phyloP scores from a whole-genome alignment of 92 coral and sea anemone genomes.

The Muricea muricata region DNA sequence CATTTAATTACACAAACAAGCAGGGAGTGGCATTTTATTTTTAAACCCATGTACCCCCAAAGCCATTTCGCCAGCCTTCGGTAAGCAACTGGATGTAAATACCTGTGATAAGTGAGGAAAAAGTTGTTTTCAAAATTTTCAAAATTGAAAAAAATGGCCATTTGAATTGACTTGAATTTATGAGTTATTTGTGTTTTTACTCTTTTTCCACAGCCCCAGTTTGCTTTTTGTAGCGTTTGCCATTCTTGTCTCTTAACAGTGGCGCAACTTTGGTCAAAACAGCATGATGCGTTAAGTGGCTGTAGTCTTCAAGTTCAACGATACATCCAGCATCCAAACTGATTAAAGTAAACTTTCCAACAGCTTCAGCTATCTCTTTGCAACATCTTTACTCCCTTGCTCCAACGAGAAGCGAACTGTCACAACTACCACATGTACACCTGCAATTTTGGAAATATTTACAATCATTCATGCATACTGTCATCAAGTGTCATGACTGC shows the following conservation, averaged over 20 bases:
- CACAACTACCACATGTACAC: constrained; percentile 17
- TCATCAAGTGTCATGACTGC: not conserved
- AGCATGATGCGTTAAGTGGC: constrained; percentile 1
- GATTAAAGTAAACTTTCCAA: constrained; percentile 8
- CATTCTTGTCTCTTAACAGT: constrained; percentile 21
- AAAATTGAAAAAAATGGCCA: not conserved
- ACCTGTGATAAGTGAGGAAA: not conserved
- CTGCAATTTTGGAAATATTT: not conserved
- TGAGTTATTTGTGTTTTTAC: not conserved
- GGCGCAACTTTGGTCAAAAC: constrained; percentile 15
- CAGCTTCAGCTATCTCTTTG: constrained; percentile 18
- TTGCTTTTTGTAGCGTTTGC: constrained; percentile 1
- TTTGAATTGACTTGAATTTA: constrained; percentile 11
- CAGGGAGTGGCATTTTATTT: constrained; percentile 1
- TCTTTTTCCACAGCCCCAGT: not conserved
- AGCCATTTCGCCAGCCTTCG: constrained; percentile 15
- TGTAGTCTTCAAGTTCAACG: not conserved
- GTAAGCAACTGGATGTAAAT: not conserved
- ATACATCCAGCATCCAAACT: constrained; percentile 16
- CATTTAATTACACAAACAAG: constrained; percentile 4
- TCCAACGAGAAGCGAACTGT: constrained; percentile 3
- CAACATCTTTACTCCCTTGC: constrained; percentile 16
- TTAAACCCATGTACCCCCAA: constrained; percentile 24
- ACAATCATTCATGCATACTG: too few species aligned
- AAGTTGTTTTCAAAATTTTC: too few species aligned